phyloP scores from a whole-genome alignment of 2,888 invertebrate species.

The Ophion costatus region DNA sequence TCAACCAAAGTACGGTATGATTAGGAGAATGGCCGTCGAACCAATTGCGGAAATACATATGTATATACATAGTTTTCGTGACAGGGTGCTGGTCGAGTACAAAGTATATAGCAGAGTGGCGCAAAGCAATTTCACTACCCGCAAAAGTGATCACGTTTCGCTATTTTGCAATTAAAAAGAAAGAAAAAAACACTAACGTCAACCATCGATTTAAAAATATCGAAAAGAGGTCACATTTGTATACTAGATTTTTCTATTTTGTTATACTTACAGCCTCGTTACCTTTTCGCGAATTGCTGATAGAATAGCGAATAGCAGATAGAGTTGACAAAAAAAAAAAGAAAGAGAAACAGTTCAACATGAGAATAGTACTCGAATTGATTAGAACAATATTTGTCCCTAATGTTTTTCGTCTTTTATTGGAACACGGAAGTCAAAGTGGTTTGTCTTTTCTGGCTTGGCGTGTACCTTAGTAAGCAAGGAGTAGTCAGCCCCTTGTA shows the following conservation, averaged over 20 bases:
- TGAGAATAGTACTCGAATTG: constrained; percentile 14
- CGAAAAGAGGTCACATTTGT: constrained; percentile 19
- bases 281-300: constrained; percentile 31
- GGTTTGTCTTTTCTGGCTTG: constrained; percentile 75
- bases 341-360: constrained; percentile 22
- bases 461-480: constrained; percentile 87
- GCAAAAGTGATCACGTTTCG: constrained; percentile 21
- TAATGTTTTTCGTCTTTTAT: constrained; percentile 1
- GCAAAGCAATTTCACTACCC: constrained; percentile 32
- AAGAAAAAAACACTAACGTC: neutral
- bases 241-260: neutral
- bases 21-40: constrained; percentile 46
- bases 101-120: constrained; percentile 24
- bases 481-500: constrained; percentile 86
- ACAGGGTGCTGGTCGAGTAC: neutral
- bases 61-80: constrained; percentile 10
- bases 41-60: constrained; percentile 45
- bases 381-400: constrained; percentile 1
- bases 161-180: constrained; percentile 4
- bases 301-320: constrained; percentile 27
- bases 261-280: constrained; percentile 2
- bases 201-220: constrained; percentile 1
- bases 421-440: neutral
- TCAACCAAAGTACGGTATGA: neutral
- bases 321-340: constrained; percentile 10